Percentiles rank a stretch among this genome's conserved stretches.
These are phyloP conservation scores for Baronia brevicornis DNA, from an alignment of 2,888 invertebrate genomes.

Conservation along the genomic window DNA sequence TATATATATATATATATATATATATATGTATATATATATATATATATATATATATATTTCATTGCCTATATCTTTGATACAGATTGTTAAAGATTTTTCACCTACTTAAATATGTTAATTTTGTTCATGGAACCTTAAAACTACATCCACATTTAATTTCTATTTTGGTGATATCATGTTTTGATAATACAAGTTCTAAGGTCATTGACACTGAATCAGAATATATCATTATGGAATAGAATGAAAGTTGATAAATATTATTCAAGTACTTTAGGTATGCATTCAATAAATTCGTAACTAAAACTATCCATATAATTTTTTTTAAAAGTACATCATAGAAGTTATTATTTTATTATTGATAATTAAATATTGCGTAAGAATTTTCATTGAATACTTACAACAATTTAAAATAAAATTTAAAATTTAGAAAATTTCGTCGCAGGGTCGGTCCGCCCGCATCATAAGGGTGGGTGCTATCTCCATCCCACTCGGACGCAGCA, in stretches of 20 bases:
- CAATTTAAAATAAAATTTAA: conserved; percentile 52
- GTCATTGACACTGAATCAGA: conserved; percentile 42
- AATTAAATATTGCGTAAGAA: conserved; percentile 3
- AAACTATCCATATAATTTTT: too few relatives aligned
- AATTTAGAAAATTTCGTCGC: conserved; percentile 68
- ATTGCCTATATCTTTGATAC: too few relatives aligned
- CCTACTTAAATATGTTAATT: conserved; percentile 14
- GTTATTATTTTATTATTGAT: too few relatives aligned
- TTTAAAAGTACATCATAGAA: too few relatives aligned
- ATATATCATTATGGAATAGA: conserved; percentile 31
- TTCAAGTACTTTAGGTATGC: conserved; percentile 6
- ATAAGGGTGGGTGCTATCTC: conserved; percentile 74
- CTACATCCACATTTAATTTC: conserved; percentile 14
- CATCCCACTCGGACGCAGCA: conserved; percentile 74
- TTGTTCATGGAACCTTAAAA: conserved; percentile 19
- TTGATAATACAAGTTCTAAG: conserved; percentile 25
- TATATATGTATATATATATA: too few relatives aligned
- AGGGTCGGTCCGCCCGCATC: conserved; percentile 69
- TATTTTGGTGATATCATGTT: conserved; percentile 16
- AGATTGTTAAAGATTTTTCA: too few relatives aligned
- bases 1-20: too few relatives aligned
- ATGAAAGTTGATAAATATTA: conserved; percentile 5
- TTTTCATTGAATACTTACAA: conserved; percentile 12
- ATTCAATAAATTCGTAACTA: too few relatives aligned
- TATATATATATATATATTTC: too few relatives aligned